Evolutionary conservation across 2,888 invertebrate genomes (phyloP).

Genomic region (Acholoe squamosa): DNA sequence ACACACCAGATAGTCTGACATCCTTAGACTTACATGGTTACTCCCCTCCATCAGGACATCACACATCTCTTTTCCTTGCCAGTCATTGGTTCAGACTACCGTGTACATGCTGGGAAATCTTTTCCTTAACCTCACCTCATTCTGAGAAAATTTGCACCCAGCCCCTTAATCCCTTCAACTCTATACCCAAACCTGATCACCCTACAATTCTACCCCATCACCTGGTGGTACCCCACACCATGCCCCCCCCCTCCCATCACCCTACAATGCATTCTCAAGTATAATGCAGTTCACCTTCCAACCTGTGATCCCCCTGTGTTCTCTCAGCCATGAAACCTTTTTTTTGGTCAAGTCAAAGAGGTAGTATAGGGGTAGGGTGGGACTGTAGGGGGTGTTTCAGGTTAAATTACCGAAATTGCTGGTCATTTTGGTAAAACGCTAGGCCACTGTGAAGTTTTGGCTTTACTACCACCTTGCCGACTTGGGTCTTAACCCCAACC

Average conservation of each 20-base stretch:
- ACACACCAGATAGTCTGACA: no score
- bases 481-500: neutral
- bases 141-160: neutral
- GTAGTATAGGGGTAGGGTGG: neutral
- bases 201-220: neutral
- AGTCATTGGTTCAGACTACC: no score
- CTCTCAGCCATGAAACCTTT: neutral
- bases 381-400: neutral
- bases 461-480: neutral
- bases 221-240: neutral
- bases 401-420: constrained; percentile 36
- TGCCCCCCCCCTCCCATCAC: neutral
- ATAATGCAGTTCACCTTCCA: neutral
- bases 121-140: no score
- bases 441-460: neutral
- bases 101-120: no score
- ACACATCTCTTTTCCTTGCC: no score
- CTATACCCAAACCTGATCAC: neutral
- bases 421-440: constrained; percentile 6
- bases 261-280: neutral
- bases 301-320: neutral
- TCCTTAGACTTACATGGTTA: no score
- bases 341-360: neutral
- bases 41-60: no score
- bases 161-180: neutral